Conservation (phyloP, 2,113 vertebrate species). For the Nothobranchius furzeri region DNA sequence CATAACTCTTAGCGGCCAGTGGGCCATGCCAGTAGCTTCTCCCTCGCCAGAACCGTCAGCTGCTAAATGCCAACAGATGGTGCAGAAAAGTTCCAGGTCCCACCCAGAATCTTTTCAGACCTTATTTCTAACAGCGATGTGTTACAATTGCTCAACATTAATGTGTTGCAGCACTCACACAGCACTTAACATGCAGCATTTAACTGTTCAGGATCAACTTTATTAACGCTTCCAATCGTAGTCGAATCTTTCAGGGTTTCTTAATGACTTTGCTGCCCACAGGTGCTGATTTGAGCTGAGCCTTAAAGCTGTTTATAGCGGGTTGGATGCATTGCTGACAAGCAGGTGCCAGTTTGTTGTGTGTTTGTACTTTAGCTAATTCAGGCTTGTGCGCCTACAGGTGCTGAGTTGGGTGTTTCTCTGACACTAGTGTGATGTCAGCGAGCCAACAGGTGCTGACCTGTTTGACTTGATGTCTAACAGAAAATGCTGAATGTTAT, state of each 20-base stretch:
- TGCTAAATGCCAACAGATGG: constrained; percentile 46
- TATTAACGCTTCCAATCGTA: constrained; percentile 2
- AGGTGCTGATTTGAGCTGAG: constrained; percentile 47
- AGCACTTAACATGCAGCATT: not conserved
- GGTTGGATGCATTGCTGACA: constrained; percentile 40
- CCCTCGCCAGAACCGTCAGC: constrained; percentile 13
- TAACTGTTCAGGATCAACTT: constrained; percentile 16
- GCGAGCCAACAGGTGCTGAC: constrained; percentile 42
- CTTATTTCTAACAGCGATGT: constrained; percentile 9
- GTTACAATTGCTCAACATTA: not conserved
- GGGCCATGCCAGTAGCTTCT: constrained; percentile 22
- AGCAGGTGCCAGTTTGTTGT: constrained; percentile 45
- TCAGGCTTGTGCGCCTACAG: constrained; percentile 45
- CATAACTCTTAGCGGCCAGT: constrained; percentile 25
- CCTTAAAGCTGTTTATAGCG: constrained; percentile 49
- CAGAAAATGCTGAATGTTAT: constrained; percentile 9
- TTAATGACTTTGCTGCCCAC: constrained; percentile 23
- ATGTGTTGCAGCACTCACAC: not conserved
- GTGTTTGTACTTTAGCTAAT: constrained; percentile 32
- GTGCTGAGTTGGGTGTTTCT: constrained; percentile 44
- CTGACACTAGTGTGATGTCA: constrained; percentile 29
- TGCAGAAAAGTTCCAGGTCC: constrained; percentile 14
- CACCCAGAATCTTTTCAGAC: constrained; percentile 18
- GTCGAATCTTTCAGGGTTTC: constrained; percentile 3
- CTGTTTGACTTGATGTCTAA: constrained; percentile 7